Evolutionary conservation across 2,797 vertebrate genomes (phyloP).

Genomic region (Crocodylus rhombifer): DNA sequence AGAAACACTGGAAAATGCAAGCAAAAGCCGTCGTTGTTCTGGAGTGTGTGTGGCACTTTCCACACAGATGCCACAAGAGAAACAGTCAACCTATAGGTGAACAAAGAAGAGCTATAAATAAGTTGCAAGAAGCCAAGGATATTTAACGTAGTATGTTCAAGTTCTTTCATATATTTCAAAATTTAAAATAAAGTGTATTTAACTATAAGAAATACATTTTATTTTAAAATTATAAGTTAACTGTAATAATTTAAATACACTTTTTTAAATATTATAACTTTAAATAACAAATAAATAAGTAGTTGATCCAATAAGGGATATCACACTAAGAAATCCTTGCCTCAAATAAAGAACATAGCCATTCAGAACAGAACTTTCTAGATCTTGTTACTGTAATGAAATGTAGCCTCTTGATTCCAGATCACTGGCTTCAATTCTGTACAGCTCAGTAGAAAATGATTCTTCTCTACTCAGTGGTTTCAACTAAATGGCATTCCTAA

Average conservation of each 20-base stretch:
- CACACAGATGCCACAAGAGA: conserved; percentile 92
- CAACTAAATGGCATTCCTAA: not conserved
- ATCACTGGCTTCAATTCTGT: not conserved
- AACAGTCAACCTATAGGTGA: conserved; percentile 87
- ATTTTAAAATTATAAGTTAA: no score
- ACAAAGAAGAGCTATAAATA: conserved; percentile 53
- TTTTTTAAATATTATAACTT: no score
- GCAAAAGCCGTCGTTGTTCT: conserved; percentile 96
- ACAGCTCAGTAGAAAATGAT: not conserved
- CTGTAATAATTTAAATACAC: no score
- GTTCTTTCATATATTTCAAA: not conserved
- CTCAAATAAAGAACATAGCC: not conserved
- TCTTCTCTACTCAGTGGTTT: not conserved
- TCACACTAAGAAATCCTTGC: no score
- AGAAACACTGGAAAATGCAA: conserved; percentile 95
- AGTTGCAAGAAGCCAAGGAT: conserved; percentile 20
- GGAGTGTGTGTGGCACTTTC: conserved; percentile 93
- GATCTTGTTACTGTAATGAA: not conserved
- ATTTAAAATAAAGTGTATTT: not conserved
- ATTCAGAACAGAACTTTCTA: conserved; percentile 9
- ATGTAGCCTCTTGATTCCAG: not conserved
- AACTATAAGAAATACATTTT: no score
- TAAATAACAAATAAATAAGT: no score
- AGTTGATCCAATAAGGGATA: no score
- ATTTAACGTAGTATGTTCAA: not conserved